Evolutionary conservation across 2,113 vertebrate species (phyloP).

Genomic region (Donacobius atricapilla): DNA sequence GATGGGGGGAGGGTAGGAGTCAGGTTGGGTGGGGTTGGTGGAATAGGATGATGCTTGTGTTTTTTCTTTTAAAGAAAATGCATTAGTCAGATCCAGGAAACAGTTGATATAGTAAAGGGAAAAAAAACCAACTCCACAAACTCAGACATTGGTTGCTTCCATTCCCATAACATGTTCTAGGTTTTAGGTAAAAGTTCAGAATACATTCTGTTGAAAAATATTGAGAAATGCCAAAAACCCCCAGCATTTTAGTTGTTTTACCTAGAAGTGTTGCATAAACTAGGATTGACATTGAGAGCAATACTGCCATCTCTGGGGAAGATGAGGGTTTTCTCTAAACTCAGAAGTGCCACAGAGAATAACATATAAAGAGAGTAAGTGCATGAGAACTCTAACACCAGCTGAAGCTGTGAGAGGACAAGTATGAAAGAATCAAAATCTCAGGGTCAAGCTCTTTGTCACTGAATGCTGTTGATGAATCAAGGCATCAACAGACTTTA

Average conservation of each 20-base stretch:
- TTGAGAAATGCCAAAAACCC: background rate
- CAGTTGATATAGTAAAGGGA: background rate
- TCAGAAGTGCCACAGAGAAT: background rate
- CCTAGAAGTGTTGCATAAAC: background rate
- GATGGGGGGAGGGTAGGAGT: fast-evolving
- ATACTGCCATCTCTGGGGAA: background rate
- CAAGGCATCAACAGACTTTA: background rate
- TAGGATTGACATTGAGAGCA: background rate
- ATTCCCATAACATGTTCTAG: background rate
- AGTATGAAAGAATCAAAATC: background rate
- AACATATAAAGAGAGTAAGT: background rate
- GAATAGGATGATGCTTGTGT: background rate
- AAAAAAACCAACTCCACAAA: background rate
- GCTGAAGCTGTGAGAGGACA: background rate
- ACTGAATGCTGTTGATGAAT: background rate
- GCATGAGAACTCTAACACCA: background rate
- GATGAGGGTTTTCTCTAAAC: background rate
- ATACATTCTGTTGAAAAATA: background rate
- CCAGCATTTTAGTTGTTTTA: background rate
- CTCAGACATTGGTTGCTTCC: background rate
- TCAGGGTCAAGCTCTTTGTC: background rate
- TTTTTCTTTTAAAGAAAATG: background rate
- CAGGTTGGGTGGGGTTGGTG: fast-evolving
- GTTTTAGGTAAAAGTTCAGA: background rate
- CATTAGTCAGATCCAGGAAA: background rate